A percentile compares a stretch with the other conserved stretches of the same genome.
These are phyloP conservation scores for Ellobius talpinus DNA, from an alignment of 2,113 vertebrate genomes.

Conservation along the genomic window DNA sequence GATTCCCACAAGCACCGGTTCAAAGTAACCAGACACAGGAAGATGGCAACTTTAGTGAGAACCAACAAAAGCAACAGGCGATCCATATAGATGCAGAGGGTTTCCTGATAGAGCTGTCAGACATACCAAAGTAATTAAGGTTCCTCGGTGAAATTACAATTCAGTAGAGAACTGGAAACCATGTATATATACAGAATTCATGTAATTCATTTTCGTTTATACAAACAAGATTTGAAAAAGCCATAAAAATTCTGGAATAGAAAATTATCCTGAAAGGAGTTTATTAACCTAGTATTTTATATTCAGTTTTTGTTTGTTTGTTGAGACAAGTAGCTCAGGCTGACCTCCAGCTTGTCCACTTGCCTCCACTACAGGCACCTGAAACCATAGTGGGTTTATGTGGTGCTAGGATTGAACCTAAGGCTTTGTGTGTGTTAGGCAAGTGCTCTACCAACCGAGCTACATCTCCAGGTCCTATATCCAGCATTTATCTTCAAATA, in stretches of 20 bases:
- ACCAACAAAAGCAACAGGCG: neutral
- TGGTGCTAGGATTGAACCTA: neutral
- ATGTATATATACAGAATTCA: neutral
- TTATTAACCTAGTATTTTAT: neutral
- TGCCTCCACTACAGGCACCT: neutral
- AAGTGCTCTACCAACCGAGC: neutral
- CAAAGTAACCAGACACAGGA: constrained; percentile 23
- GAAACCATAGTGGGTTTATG: neutral
- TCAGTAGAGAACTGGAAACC: constrained; percentile 43
- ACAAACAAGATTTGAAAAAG: constrained; percentile 8
- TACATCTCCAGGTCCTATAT: neutral
- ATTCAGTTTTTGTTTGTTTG: neutral
- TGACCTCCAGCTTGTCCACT: neutral
- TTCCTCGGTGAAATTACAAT: constrained; percentile 2
- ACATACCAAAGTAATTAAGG: neutral
- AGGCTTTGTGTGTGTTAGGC: neutral
- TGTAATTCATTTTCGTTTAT: neutral
- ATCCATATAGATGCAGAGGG: neutral
- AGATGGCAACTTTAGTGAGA: neutral
- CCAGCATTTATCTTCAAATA: neutral
- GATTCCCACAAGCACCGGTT: constrained; percentile 32
- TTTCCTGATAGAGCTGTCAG: neutral
- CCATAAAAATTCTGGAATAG: constrained; percentile 21
- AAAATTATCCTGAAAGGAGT: constrained; percentile 21
- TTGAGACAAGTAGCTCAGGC: neutral